Conservation (phyloP, 2,797 vertebrate genomes). For the Alca torda region DNA sequence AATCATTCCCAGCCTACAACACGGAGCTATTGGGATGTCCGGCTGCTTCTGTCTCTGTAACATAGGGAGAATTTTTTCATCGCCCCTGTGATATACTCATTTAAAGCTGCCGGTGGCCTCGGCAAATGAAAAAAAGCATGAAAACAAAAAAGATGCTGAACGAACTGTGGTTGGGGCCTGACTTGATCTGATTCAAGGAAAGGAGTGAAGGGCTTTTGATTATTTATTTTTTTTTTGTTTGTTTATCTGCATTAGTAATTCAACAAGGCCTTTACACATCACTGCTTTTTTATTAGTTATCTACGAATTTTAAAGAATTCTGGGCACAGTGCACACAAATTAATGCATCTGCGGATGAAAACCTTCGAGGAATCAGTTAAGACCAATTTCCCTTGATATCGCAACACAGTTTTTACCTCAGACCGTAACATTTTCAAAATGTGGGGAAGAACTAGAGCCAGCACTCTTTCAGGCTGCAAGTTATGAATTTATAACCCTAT, state of each 20-base stretch:
- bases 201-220: not conserved
- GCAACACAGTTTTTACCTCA: not conserved
- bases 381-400: not conserved
- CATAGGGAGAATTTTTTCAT: not conserved
- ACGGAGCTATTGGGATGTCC: not conserved
- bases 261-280: not conserved
- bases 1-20: not conserved
- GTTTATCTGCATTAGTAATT: conserved; percentile 1
- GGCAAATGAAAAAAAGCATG: not conserved
- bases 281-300: conserved; percentile 16
- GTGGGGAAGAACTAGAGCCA: not conserved
- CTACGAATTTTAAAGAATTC: conserved; percentile 1
- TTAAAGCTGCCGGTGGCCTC: not conserved
- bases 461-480: not conserved
- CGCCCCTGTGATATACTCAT: not conserved
- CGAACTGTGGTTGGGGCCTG: not conserved
- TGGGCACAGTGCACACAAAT: not conserved
- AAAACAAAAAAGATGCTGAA: not conserved
- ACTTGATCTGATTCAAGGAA: not conserved
- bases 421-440: not conserved
- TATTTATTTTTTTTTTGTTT: not conserved
- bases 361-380: not conserved
- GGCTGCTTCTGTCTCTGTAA: not conserved
- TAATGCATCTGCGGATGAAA: not conserved
- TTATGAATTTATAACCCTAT: not conserved